Percentiles rank a stretch among this genome's conserved stretches.
Conservation (phyloP, 2,113 vertebrate species). For the Physeter macrocephalus region DNA sequence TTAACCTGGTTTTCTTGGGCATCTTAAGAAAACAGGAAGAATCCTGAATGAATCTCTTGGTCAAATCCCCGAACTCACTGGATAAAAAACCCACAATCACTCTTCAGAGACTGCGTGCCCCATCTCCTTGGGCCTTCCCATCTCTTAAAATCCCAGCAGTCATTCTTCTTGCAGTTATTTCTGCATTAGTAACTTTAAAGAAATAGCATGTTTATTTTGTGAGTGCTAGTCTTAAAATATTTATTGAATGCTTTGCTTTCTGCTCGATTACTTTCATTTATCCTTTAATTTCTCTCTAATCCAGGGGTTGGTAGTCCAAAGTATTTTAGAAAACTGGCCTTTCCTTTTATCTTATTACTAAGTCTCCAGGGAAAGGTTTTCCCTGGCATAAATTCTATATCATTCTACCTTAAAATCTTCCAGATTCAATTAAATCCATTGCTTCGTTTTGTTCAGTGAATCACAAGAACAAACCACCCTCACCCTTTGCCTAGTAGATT, state of each 20-base stretch:
- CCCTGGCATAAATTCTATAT: not conserved
- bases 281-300: conserved; percentile 25
- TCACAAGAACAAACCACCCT: not conserved
- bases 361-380: not conserved
- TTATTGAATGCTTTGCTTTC: not conserved
- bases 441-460: not conserved
- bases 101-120: not conserved
- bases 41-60: not conserved
- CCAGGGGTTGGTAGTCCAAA: not conserved
- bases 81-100: not conserved
- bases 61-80: not conserved
- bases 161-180: not conserved
- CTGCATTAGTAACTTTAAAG: not conserved
- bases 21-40: not conserved
- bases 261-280: not conserved
- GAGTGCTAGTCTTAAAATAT: not conserved
- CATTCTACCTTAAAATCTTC: not conserved
- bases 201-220: not conserved
- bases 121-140: not conserved
- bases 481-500: not conserved
- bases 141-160: not conserved
- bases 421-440: not conserved
- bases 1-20: not conserved
- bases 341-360: conserved; percentile 2
- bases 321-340: conserved; percentile 13